Evolutionary conservation across 1,140 invertebrate species (phyloP).

Genomic region (Aphidius gifuensis): DNA sequence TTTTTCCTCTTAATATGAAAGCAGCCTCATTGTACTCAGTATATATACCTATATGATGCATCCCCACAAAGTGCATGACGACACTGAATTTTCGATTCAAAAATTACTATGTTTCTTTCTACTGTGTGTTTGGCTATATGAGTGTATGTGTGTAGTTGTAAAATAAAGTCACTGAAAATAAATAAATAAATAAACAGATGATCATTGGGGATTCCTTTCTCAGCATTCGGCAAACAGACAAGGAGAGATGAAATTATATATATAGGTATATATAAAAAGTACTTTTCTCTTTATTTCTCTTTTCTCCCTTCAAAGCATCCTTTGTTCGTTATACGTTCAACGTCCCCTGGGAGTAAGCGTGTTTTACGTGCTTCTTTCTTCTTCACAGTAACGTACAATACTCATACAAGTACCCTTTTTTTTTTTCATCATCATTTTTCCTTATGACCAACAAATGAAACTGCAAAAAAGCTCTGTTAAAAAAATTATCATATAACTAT

Average conservation of each 20-base stretch:
- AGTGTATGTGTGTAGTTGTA: too few species aligned
- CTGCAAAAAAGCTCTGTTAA: background rate
- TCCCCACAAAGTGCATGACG: too few species aligned
- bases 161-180: too few species aligned
- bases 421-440: conserved; percentile 3
- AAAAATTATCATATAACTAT: too few species aligned
- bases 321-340: conserved; percentile 40
- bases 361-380: conserved; percentile 29
- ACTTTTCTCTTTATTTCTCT: conserved; percentile 26
- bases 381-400: conserved; percentile 24
- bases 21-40: too few species aligned
- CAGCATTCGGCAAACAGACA: conserved; percentile 21
- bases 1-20: too few species aligned
- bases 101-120: too few species aligned
- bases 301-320: conserved; percentile 43
- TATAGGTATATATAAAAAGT: conserved; percentile 1
- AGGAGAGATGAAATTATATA: conserved; percentile 18
- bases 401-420: background rate
- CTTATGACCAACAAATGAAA: background rate
- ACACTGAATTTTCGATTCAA: too few species aligned
- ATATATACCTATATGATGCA: too few species aligned
- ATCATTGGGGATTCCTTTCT: conserved; percentile 31
- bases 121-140: too few species aligned
- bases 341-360: conserved; percentile 38
- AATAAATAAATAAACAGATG: conserved; percentile 26